Conservation (phyloP, 2,797 vertebrate genomes). For the Urophycis tenuis region DNA sequence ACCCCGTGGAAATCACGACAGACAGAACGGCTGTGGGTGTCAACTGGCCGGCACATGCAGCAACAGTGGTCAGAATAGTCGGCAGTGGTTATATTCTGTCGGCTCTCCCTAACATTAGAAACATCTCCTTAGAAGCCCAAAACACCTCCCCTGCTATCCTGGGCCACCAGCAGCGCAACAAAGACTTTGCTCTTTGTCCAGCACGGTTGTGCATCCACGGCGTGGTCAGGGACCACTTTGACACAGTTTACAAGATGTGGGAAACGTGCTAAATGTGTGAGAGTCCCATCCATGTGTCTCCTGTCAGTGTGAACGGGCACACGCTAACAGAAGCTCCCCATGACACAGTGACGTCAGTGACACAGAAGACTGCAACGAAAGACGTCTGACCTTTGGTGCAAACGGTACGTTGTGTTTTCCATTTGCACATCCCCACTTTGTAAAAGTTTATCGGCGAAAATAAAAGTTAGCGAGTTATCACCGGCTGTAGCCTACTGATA, state of each 20-base stretch:
- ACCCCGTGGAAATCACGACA: constrained; percentile 27
- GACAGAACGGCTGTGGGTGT: constrained; percentile 17
- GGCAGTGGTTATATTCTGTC: constrained; percentile 22
- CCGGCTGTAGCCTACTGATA: not conserved
- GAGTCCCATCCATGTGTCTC: no score
- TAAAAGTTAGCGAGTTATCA: not conserved
- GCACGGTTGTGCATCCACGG: not conserved
- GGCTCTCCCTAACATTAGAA: constrained; percentile 33
- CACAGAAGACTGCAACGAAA: no score
- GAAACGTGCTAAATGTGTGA: not conserved
- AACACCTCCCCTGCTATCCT: constrained; percentile 25
- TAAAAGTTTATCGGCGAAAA: not conserved
- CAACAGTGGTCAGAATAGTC: not conserved
- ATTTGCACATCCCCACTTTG: not conserved
- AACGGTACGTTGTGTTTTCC: no score
- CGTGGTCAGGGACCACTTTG: not conserved
- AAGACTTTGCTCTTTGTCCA: constrained; percentile 3
- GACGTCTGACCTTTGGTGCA: no score
- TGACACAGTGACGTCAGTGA: no score
- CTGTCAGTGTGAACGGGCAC: no score
- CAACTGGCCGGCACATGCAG: constrained; percentile 30
- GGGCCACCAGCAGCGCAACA: constrained; percentile 6
- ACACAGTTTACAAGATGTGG: not conserved
- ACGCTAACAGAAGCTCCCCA: no score
- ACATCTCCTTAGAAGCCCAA: constrained; percentile 37